phyloP scores from a whole-genome alignment of 2,113 vertebrate species.

The Sminthopsis crassicaudata region DNA sequence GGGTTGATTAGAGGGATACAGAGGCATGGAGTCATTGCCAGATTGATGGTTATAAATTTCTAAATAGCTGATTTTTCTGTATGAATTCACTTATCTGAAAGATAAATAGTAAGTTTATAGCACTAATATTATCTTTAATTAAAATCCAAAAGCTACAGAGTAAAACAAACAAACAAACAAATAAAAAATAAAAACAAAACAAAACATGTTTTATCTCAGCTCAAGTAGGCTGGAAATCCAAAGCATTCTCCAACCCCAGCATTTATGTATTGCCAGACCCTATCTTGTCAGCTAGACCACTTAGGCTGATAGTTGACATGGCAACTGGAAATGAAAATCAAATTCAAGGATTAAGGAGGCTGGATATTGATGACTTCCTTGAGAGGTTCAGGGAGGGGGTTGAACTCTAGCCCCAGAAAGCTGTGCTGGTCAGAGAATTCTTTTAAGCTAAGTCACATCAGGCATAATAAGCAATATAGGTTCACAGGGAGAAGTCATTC shows the following conservation, averaged over 20 bases:
- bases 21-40: neutral
- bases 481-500: neutral
- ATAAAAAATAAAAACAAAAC: too few relatives aligned
- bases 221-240: neutral
- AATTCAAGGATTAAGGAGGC: neutral
- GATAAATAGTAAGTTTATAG: neutral
- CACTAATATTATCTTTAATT: neutral
- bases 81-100: neutral
- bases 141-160: neutral
- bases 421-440: neutral
- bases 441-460: neutral
- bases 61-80: neutral
- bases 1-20: neutral
- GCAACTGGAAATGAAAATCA: neutral
- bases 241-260: neutral
- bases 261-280: neutral
- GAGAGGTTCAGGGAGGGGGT: neutral
- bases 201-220: neutral
- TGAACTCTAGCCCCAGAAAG: neutral
- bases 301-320: neutral
- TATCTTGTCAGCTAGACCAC: neutral
- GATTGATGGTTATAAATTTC: neutral
- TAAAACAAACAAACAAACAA: neutral
- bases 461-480: neutral
- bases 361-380: neutral